These are phyloP conservation scores for Cerastoderma edule DNA, from an alignment of 2,888 invertebrate genomes.

Conservation along the genomic window DNA sequence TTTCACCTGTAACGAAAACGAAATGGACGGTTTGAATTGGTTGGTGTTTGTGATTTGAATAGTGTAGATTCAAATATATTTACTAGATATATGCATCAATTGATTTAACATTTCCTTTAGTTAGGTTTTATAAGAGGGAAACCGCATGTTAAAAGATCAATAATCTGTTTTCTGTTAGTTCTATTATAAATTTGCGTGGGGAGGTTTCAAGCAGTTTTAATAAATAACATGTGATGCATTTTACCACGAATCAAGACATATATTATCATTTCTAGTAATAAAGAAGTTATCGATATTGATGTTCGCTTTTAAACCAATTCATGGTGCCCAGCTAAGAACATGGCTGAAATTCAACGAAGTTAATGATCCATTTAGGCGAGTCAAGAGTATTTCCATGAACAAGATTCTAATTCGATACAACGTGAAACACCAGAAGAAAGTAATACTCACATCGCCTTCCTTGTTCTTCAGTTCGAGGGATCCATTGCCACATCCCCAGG, in stretches of 20 bases:
- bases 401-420: background rate
- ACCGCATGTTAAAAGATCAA: too few species aligned
- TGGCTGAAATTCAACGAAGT: background rate
- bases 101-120: background rate
- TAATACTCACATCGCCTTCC: constrained; percentile 17
- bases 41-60: background rate
- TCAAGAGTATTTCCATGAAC: background rate
- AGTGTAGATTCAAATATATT: background rate
- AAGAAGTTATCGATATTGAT: background rate
- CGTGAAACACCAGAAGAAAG: background rate
- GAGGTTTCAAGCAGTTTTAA: too few species aligned
- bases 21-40: background rate
- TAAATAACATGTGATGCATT: too few species aligned
- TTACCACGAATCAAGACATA: too few species aligned
- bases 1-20: constrained; percentile 3
- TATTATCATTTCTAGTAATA: background rate
- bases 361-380: background rate
- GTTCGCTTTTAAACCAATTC: background rate
- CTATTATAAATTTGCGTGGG: too few species aligned
- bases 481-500: constrained; percentile 39
- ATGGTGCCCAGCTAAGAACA: background rate
- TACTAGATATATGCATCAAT: background rate
- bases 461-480: constrained; percentile 13
- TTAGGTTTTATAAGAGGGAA: background rate
- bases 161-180: too few species aligned